These are phyloP conservation scores for Euglossa dilemma DNA, from an alignment of 1,140 invertebrate species.

Conservation along the genomic window DNA sequence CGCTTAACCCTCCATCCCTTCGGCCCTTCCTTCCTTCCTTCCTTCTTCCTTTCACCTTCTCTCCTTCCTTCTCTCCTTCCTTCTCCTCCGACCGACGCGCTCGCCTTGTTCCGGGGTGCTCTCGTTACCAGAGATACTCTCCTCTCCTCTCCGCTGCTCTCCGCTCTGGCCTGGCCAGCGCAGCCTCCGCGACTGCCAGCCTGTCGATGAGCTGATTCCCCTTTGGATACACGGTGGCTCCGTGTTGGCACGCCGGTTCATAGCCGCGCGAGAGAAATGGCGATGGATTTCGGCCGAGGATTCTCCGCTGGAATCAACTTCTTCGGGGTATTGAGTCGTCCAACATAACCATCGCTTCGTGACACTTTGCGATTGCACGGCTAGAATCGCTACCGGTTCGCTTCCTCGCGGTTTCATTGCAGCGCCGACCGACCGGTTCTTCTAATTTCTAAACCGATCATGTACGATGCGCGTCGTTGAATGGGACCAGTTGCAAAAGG, in stretches of 20 bases:
- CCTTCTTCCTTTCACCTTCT: constrained; percentile 40
- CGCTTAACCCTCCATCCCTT: constrained; percentile 69
- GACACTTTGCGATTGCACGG: not conserved
- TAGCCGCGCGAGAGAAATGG: not conserved
- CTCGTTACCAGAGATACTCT: constrained; percentile 1
- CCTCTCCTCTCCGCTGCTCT: too few species aligned
- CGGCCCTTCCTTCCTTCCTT: constrained; percentile 20
- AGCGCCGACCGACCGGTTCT: too few species aligned
- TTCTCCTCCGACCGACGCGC: not conserved
- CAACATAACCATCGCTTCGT: not conserved
- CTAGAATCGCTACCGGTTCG: too few species aligned
- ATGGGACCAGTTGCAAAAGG: too few species aligned
- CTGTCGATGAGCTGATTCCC: constrained; percentile 27
- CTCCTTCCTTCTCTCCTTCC: constrained; percentile 24
- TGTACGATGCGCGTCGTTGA: too few species aligned
- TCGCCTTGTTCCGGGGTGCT: constrained; percentile 30
- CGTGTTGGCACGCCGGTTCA: not conserved
- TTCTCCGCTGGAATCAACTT: not conserved
- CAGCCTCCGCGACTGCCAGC: not conserved
- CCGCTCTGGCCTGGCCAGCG: too few species aligned
- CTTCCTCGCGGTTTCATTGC: too few species aligned
- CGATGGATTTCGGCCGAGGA: not conserved
- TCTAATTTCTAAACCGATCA: too few species aligned
- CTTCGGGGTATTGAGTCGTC: not conserved
- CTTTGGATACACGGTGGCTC: not conserved